Conservation (phyloP, 1,140 invertebrate genomes). For the Drosophila virilis region DNA sequence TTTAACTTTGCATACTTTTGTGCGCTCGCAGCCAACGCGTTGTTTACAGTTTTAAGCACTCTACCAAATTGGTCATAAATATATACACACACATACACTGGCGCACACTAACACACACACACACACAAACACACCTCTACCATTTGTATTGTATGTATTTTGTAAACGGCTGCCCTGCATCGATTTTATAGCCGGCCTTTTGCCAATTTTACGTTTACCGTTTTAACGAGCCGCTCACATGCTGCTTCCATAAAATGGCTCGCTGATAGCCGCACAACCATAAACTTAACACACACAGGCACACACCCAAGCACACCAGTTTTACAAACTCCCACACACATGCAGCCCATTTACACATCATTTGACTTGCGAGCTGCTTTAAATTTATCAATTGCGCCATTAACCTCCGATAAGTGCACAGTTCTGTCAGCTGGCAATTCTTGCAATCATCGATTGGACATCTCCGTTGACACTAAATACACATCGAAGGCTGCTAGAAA, state of each 20-base stretch:
- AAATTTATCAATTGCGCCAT: slow-evolving; percentile 68
- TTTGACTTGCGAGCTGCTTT: slow-evolving; percentile 56
- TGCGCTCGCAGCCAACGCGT: slow-evolving; percentile 23
- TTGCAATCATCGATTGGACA: slow-evolving; percentile 30
- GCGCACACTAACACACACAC: too few species aligned
- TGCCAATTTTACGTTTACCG: slow-evolving; percentile 58
- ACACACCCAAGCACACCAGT: neutral
- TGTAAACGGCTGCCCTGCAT: slow-evolving; percentile 57
- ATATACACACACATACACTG: slow-evolving; percentile 29
- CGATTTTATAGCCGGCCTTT: slow-evolving; percentile 70
- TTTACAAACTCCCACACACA: slow-evolving; percentile 32
- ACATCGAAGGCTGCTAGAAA: neutral
- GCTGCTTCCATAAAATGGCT: slow-evolving; percentile 41
- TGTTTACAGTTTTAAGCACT: slow-evolving; percentile 78
- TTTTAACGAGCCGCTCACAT: slow-evolving; percentile 68
- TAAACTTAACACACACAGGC: slow-evolving; percentile 27
- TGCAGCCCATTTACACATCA: slow-evolving; percentile 60
- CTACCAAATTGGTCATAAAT: slow-evolving; percentile 76
- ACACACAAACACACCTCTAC: slow-evolving; percentile 6
- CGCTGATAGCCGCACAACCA: slow-evolving; percentile 37
- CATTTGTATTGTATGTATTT: slow-evolving; percentile 37
- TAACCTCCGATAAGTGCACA: slow-evolving; percentile 63
- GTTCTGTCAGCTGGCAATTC: slow-evolving; percentile 11
- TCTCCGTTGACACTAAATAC: neutral
- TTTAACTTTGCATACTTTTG: slow-evolving; percentile 71